Conservation (phyloP, 2,797 vertebrate species). For the Rousettus madagascariensis region DNA sequence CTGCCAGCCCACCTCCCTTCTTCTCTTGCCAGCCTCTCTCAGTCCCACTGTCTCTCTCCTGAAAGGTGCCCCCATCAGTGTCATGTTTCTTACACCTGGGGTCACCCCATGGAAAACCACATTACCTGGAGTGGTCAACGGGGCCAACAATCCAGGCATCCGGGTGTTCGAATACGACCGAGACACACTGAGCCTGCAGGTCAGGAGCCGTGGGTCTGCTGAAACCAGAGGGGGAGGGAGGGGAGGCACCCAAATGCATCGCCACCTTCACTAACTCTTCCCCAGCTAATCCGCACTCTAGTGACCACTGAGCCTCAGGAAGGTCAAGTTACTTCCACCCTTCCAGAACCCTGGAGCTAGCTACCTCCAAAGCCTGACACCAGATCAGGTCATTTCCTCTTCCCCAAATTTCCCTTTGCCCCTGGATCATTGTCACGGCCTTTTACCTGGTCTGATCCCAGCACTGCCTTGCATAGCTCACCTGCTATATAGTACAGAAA, state of each 20-base stretch:
- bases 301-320: not conserved
- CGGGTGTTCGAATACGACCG: slow-evolving; percentile 91
- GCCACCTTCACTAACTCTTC: not conserved
- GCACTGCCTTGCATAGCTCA: not conserved
- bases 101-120: slow-evolving; percentile 97
- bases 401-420: not conserved
- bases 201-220: slow-evolving; percentile 76
- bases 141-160: slow-evolving; percentile 97
- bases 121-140: slow-evolving; percentile 92
- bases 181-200: slow-evolving; percentile 90
- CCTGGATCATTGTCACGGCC: not conserved
- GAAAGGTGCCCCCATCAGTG: slow-evolving; percentile 88
- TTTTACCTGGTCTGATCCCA: not conserved
- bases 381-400: not conserved
- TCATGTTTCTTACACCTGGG: slow-evolving; percentile 94
- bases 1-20: not conserved
- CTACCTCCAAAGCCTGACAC: not conserved
- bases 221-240: not conserved
- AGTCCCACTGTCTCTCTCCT: slow-evolving; percentile 55
- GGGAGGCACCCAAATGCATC: not conserved
- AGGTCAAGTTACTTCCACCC: not conserved
- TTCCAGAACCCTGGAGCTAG: not conserved
- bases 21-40: not conserved
- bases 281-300: not conserved
- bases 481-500: not conserved